Conservation (phyloP, 2,888 invertebrate species). For the Epistrophe eligans region DNA sequence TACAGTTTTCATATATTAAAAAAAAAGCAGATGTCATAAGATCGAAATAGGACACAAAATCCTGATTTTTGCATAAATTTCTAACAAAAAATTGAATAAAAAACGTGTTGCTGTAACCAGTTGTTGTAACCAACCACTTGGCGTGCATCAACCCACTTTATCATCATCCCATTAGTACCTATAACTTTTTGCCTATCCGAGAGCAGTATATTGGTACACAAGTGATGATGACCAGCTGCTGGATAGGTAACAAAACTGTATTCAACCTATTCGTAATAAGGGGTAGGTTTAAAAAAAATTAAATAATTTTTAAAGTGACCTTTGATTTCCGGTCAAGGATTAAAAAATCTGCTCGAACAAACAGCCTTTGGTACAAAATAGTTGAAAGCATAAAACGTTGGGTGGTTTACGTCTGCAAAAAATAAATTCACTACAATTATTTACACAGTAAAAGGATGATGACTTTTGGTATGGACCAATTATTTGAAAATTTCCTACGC, state of each 20-base stretch:
- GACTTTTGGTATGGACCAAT: slow-evolving; percentile 3
- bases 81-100: background rate
- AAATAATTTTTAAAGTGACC: background rate
- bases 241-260: background rate
- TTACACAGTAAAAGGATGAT: background rate
- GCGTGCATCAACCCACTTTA: slow-evolving; percentile 27
- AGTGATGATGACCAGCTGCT: slow-evolving; percentile 12
- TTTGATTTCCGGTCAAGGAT: slow-evolving; percentile 1
- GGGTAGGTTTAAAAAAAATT: slow-evolving; percentile 1
- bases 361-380: background rate
- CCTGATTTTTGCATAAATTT: slow-evolving; percentile 21
- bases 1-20: slow-evolving; percentile 12
- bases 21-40: slow-evolving; percentile 22
- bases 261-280: background rate
- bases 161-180: background rate
- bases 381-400: background rate
- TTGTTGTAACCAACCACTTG: slow-evolving; percentile 18
- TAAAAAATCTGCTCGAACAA: background rate
- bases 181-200: slow-evolving; percentile 17
- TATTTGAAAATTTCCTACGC: background rate
- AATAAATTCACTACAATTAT: background rate
- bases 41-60: slow-evolving; percentile 23
- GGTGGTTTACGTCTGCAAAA: slow-evolving; percentile 1
- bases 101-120: slow-evolving; percentile 18
- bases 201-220: background rate